phyloP scores from a whole-genome alignment of 2,797 vertebrate genomes.

The Calcarius lapponicus region DNA sequence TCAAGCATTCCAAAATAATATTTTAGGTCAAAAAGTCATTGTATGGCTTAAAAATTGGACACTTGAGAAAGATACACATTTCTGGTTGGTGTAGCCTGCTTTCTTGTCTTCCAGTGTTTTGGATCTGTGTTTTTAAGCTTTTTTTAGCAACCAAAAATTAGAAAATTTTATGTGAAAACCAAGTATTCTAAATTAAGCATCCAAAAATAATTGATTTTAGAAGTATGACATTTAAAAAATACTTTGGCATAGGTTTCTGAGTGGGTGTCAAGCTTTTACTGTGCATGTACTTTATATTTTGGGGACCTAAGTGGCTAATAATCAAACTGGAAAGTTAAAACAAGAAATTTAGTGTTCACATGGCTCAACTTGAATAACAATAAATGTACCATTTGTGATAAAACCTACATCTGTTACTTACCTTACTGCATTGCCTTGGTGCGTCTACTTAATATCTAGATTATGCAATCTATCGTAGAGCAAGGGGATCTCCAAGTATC shows the following conservation, averaged over 20 bases:
- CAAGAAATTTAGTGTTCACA: background rate
- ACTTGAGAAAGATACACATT: background rate
- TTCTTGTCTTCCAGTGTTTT: background rate
- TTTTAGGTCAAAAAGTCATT: background rate
- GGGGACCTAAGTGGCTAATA: background rate
- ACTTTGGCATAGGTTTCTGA: background rate
- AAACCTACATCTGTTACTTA: background rate
- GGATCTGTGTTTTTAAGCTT: background rate
- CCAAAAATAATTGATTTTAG: background rate
- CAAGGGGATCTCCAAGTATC: background rate
- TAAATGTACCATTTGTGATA: background rate
- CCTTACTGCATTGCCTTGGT: background rate
- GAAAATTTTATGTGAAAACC: background rate
- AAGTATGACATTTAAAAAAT: background rate
- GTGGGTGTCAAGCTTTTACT: background rate
- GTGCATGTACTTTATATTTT: background rate
- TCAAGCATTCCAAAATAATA: background rate
- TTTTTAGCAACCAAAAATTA: background rate
- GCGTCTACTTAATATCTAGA: background rate
- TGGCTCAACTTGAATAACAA: background rate
- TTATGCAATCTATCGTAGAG: background rate
- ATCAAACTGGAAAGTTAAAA: background rate
- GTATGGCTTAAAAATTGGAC: background rate
- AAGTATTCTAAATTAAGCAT: background rate
- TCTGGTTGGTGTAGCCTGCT: background rate